A percentile compares a stretch with the other conserved stretches of the same genome.
Conservation (phyloP, 2,888 invertebrate species). For the Criorhina ranunculi region DNA sequence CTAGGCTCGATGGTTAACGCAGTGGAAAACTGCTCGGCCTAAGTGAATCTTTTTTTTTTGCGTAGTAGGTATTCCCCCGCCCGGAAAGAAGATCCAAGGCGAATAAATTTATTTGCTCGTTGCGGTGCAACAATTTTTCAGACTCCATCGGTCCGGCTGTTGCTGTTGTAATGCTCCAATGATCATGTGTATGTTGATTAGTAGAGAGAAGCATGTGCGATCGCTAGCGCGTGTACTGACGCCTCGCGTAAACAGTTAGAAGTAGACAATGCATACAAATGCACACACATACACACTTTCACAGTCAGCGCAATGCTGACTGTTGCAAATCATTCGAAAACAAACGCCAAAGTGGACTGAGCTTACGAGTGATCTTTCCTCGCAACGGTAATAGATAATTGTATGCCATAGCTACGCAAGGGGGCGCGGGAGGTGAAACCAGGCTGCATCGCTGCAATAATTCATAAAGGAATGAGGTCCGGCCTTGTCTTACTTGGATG, state of each 20-base stretch:
- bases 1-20: slow-evolving; percentile 5
- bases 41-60: slow-evolving; percentile 23
- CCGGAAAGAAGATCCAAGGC: slow-evolving; percentile 47
- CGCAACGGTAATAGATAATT: slow-evolving; percentile 65
- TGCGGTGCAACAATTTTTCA: slow-evolving; percentile 42
- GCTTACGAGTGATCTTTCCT: slow-evolving; percentile 45
- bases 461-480: slow-evolving; percentile 72
- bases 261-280: slow-evolving; percentile 43
- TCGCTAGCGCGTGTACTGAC: slow-evolving; percentile 70
- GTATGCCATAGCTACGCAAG: slow-evolving; percentile 20
- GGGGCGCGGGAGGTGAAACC: neutral
- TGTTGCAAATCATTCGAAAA: neutral
- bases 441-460: slow-evolving; percentile 50
- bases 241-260: slow-evolving; percentile 73
- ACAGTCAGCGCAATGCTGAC: neutral
- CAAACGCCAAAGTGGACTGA: slow-evolving; percentile 5
- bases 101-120: slow-evolving; percentile 44
- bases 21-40: slow-evolving; percentile 17
- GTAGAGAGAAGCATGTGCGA: slow-evolving; percentile 51
- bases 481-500: slow-evolving; percentile 73
- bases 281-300: slow-evolving; percentile 31
- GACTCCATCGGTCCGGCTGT: slow-evolving; percentile 14
- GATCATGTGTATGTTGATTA: slow-evolving; percentile 52
- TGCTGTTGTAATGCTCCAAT: slow-evolving; percentile 61
- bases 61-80: too few relatives aligned